Conservation (phyloP, 2,797 vertebrate genomes). For the Harpagifer antarcticus region DNA sequence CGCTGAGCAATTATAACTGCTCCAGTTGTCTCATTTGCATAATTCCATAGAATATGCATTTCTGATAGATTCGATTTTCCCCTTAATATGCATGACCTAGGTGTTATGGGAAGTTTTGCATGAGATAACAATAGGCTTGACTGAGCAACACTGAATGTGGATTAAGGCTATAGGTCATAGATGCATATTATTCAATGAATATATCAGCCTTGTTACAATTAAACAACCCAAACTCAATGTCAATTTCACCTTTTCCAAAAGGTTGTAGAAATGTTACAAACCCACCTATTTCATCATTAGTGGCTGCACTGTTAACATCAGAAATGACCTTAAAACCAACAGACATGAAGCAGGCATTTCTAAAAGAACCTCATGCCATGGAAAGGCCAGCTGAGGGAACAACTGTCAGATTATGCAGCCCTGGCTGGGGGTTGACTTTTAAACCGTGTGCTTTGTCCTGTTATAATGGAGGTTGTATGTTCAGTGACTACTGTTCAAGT, state of each 20-base stretch:
- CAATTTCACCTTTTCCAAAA: constrained; percentile 25
- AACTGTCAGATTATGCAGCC: background rate
- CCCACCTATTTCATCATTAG: constrained; percentile 17
- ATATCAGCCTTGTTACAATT: constrained; percentile 17
- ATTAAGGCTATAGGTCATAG: constrained; percentile 2
- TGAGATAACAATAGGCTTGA: constrained; percentile 47
- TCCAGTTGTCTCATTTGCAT: constrained; percentile 71
- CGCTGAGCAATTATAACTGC: constrained; percentile 66
- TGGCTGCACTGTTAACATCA: constrained; percentile 13
- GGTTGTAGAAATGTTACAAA: background rate
- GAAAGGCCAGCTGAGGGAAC: constrained; percentile 20
- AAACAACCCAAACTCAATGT: constrained; percentile 1
- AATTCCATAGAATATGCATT: constrained; percentile 59
- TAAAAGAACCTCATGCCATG: background rate
- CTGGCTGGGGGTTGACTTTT: background rate
- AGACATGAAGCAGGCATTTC: constrained; percentile 23
- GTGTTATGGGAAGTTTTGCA: constrained; percentile 52
- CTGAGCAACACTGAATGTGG: constrained; percentile 35
- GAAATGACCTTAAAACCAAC: constrained; percentile 33
- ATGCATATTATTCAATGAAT: constrained; percentile 29
- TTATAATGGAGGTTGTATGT: background rate
- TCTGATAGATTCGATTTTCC: constrained; percentile 58
- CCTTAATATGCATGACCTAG: constrained; percentile 66
- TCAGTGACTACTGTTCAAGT: background rate
- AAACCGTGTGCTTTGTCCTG: background rate